Conservation (phyloP, 2,888 invertebrate genomes). For the Papilio demoleus region DNA sequence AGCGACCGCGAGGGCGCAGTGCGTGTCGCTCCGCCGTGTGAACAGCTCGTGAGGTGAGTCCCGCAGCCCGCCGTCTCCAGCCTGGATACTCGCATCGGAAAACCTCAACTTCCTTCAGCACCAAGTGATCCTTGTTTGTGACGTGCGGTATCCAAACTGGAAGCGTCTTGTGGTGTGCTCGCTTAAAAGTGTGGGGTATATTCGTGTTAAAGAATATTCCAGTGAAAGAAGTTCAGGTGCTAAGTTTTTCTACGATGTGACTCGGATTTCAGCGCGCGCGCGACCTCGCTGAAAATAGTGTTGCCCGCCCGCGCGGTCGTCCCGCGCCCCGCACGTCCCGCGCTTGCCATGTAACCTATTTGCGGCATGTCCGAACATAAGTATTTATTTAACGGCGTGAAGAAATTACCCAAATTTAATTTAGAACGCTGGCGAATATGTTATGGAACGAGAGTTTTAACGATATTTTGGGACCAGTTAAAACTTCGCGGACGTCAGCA, state of each 20-base stretch:
- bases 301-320: slow-evolving; percentile 51
- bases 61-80: slow-evolving; percentile 54
- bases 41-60: slow-evolving; percentile 82
- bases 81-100: slow-evolving; percentile 61
- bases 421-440: slow-evolving; percentile 74
- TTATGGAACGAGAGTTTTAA: slow-evolving; percentile 59
- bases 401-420: slow-evolving; percentile 78
- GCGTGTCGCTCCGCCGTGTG: slow-evolving; percentile 83
- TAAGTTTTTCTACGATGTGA: slow-evolving; percentile 61
- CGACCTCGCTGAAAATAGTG: slow-evolving; percentile 83
- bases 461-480: slow-evolving; percentile 39
- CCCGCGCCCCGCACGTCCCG: slow-evolving; percentile 45
- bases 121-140: slow-evolving; percentile 49
- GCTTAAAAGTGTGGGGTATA: slow-evolving; percentile 44
- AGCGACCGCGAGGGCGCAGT: slow-evolving; percentile 72
- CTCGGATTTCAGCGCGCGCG: slow-evolving; percentile 78
- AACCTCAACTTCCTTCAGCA: slow-evolving; percentile 43
- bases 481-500: slow-evolving; percentile 8
- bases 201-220: slow-evolving; percentile 14
- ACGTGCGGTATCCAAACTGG: slow-evolving; percentile 63
- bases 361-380: slow-evolving; percentile 75
- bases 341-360: slow-evolving; percentile 71
- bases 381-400: slow-evolving; percentile 81
- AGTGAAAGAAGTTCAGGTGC: slow-evolving; percentile 32
- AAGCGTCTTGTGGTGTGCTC: slow-evolving; percentile 55